Base-by-base conservation (phyloP, 2,797 vertebrate genomes). In the Scolopax bukidnonensis region DNA sequence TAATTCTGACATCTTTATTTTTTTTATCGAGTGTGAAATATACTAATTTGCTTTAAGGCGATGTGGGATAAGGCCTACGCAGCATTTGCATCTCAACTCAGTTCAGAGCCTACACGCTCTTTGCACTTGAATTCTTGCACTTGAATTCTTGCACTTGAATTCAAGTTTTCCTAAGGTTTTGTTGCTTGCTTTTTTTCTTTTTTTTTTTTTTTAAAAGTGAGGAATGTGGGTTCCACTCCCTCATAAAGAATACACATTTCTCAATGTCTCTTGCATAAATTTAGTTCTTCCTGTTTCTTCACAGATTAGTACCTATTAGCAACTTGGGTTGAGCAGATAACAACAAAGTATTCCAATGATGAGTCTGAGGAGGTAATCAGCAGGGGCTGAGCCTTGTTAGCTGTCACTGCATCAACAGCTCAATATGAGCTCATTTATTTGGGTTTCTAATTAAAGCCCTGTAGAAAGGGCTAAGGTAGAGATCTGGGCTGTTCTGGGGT, bases 401-500 rank as follows among this genome's bases (percentile, higher is more conserved):
- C 60, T 54, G 32, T 57, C 74, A 25, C 11, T 23, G 59, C 69
- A 45, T 53, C 67, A 65, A 10, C 82, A 79, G 67, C 65, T 76
- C 61, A 47, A 25, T 7, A n/a, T 9, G 33, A 50, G 51, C 70
- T 77, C 6, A 1, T 51, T 73, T 81, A 33, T 54, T 54, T 1
- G 3, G 38, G 40, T 56, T 69, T 74, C 70, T 53, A 48, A 56
- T 12, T 4, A 20, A 11, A 36, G 28, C 3, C 5, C 13, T 36
- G 18, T 2, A 8, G 23, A 9, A 30, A 36, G n/a, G 16, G 21
- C 1, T 23, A 5, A 5, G 16, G 27, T 3, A 16, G 23, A 18
- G 50, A 3, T 2, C 33, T 36, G 3, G 45, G 23, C 1, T 74
- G 24, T 0, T 65, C 2, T 19, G 1, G 10, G n/a, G 0, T 0